Percentiles rank a stretch among this genome's conserved stretches.
Conservation (phyloP, 2,113 vertebrate genomes). For the Cebidichthys violaceus region DNA sequence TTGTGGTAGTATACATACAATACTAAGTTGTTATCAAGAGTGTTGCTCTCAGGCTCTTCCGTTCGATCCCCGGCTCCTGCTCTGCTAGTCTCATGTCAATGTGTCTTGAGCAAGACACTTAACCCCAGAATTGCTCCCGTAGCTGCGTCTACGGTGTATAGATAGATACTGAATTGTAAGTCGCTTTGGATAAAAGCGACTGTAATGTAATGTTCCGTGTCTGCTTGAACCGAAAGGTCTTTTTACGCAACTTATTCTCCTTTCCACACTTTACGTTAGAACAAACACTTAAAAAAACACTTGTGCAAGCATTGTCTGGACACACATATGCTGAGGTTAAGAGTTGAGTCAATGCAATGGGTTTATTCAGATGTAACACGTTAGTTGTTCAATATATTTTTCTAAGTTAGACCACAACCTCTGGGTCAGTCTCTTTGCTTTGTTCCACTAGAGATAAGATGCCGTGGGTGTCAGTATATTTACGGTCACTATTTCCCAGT, state of each 20-base stretch:
- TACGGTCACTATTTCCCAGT: constrained; percentile 36
- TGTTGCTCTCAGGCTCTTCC: neutral
- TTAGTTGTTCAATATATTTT: constrained; percentile 6
- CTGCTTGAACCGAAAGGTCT: neutral
- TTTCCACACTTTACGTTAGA: neutral
- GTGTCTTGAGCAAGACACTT: too few species aligned
- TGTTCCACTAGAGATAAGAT: constrained; percentile 51
- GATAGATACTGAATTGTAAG: too few species aligned
- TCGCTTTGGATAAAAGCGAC: too few species aligned
- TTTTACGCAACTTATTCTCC: neutral
- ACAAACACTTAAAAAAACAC: neutral
- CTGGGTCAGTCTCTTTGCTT: constrained; percentile 38
- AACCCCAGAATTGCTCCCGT: too few species aligned
- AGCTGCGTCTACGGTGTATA: too few species aligned
- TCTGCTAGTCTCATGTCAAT: too few species aligned
- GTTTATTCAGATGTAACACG: neutral
- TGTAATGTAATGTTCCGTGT: too few species aligned
- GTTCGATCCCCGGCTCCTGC: too few species aligned
- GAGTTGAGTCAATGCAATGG: neutral
- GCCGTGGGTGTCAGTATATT: constrained; percentile 29
- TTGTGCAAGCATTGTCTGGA: neutral
- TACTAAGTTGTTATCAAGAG: neutral
- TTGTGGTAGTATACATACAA: neutral
- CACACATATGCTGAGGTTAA: neutral
- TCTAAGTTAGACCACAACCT: constrained; percentile 9